Conservation (phyloP, 2,888 invertebrate species). For the Drosophila paramelanica region DNA sequence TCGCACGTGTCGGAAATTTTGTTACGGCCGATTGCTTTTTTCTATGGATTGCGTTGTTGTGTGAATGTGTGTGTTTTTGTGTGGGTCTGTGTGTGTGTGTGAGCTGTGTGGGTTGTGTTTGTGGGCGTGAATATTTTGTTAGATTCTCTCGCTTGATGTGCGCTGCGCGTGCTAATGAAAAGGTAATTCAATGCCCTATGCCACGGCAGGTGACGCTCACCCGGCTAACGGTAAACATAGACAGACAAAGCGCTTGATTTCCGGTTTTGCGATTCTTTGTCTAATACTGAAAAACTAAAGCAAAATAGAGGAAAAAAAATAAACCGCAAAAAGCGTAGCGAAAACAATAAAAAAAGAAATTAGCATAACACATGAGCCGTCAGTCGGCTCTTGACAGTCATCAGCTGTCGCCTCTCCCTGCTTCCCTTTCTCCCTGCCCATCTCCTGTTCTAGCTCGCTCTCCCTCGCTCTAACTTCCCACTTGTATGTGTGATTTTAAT, state of each 20-base stretch:
- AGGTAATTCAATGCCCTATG: constrained; percentile 69
- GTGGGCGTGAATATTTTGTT: constrained; percentile 54
- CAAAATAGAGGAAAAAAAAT: constrained; percentile 1
- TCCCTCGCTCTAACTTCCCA: constrained; percentile 1
- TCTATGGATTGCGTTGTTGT: constrained; percentile 18
- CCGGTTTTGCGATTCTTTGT: constrained; percentile 58
- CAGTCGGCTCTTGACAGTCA: constrained; percentile 33
- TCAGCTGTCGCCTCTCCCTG: constrained; percentile 29
- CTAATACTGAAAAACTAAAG: constrained; percentile 17
- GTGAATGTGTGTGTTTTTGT: constrained; percentile 7
- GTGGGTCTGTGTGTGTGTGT: constrained; percentile 18
- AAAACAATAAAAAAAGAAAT: constrained; percentile 68
- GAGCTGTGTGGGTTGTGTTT: constrained; percentile 14
- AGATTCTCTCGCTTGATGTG: constrained; percentile 44
- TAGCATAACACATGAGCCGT: constrained; percentile 68
- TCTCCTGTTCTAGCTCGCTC: neutral
- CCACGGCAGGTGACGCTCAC: constrained; percentile 34
- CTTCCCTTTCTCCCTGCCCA: neutral
- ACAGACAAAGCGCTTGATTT: constrained; percentile 47
- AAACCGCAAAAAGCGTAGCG: constrained; percentile 42
- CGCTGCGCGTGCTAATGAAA: constrained; percentile 61
- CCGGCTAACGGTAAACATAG: constrained; percentile 54
- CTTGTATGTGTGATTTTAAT: constrained; percentile 57
- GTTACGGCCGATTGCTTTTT: constrained; percentile 77
- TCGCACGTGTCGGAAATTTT: constrained; percentile 82